These are phyloP conservation scores for Acanthosepion lycidas DNA, from an alignment of 2,888 invertebrate species.

Conservation along the genomic window DNA sequence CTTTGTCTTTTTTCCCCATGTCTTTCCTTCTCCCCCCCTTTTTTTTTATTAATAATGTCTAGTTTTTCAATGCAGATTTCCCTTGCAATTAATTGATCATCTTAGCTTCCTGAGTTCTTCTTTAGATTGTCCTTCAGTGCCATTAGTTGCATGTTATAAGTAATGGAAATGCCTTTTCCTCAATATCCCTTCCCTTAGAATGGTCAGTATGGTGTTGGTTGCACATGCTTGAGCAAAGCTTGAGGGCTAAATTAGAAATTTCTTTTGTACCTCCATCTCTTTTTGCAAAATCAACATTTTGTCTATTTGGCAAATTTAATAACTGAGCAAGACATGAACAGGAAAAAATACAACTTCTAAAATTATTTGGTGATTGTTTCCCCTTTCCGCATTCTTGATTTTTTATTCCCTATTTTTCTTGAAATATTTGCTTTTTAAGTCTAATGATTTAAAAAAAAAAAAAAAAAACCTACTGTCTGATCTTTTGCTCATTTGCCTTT, in stretches of 20 bases:
- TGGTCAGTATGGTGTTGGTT: conserved; percentile 33
- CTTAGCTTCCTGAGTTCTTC: neutral
- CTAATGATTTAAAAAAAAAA: too few relatives aligned
- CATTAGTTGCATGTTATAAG: conserved; percentile 9
- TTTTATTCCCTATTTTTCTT: neutral
- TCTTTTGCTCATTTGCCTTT: too few relatives aligned
- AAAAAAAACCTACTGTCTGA: too few relatives aligned
- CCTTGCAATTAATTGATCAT: neutral
- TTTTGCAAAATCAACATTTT: neutral
- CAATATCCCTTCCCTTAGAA: neutral
- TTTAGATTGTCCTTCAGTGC: neutral
- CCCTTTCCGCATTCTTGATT: neutral
- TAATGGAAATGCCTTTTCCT: neutral
- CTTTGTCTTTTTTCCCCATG: neutral
- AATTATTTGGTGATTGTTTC: neutral
- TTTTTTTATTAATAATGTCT: neutral
- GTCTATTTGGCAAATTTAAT: neutral
- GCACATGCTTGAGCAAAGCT: neutral
- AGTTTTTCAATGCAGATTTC: conserved; percentile 17
- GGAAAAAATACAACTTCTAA: neutral
- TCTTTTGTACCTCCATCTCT: neutral
- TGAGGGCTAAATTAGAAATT: neutral
- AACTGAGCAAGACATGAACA: neutral
- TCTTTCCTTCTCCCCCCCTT: neutral
- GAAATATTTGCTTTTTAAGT: too few relatives aligned